A percentile compares a stretch with the other conserved stretches of the same genome.
These are phyloP conservation scores for Clytia hemisphaerica DNA, from an alignment of 30 jellyfish, hydroid and myxozoan species.

Conservation along the genomic window DNA sequence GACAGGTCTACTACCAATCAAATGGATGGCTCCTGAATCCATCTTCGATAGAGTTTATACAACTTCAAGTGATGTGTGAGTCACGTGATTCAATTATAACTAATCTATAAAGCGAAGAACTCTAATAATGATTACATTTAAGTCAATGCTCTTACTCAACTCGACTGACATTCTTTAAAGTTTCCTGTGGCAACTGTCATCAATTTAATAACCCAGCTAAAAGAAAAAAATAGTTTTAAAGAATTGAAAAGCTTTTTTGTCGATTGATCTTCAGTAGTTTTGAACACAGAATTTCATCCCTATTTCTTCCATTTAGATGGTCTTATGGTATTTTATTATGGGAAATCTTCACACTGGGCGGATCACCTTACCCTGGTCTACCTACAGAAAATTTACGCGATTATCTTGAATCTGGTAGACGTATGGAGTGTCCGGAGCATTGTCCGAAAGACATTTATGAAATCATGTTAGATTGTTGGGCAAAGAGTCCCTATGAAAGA, in stretches of 20 bases:
- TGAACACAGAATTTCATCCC: no score
- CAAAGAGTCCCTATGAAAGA: constrained; percentile 58
- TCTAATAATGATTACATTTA: no score
- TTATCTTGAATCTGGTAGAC: constrained; percentile 45
- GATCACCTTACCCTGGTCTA: constrained; percentile 99
- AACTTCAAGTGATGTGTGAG: constrained; percentile 81
- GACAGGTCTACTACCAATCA: constrained; percentile 89
- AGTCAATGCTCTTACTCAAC: no score
- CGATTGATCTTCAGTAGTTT: no score
- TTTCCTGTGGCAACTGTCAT: no score
- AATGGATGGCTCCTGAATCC: constrained; percentile 99
- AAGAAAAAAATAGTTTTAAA: no score
- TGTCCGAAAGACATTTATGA: constrained; percentile 79
- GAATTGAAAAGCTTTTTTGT: no score
- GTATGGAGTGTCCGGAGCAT: constrained; percentile 84
- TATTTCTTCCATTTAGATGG: no score
- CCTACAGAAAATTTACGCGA: constrained; percentile 59
- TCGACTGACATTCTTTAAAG: no score
- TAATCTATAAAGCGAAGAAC: no score
- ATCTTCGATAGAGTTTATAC: constrained; percentile 80
- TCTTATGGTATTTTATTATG: constrained; percentile 90
- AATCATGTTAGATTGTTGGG: constrained; percentile 87
- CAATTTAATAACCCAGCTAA: no score
- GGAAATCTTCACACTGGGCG: constrained; percentile 95
- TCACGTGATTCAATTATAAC: no score